phyloP scores from a whole-genome alignment of 2,888 invertebrate species.

The Zonitis immaculata region DNA sequence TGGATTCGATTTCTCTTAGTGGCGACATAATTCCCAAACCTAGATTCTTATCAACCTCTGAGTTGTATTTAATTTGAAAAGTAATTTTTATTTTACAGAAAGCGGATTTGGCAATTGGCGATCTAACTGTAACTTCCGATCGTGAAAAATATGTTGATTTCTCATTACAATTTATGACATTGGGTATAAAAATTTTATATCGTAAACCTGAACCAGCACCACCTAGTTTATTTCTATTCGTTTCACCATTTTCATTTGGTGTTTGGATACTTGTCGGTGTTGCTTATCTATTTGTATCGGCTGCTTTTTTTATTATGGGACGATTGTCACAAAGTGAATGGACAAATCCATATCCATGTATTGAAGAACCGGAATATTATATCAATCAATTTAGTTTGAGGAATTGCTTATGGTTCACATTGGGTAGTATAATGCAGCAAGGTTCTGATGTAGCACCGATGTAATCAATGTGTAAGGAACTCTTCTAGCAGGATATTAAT shows the following conservation, averaged over 20 bases:
- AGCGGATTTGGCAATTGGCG: conserved; percentile 89
- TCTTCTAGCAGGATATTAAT: not conserved
- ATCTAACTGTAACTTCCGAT: conserved; percentile 82
- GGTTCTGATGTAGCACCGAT: conserved; percentile 85
- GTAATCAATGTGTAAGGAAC: conserved; percentile 52
- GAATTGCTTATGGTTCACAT: conserved; percentile 86
- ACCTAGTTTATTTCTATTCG: conserved; percentile 86
- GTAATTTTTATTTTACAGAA: conserved; percentile 58
- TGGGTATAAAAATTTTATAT: conserved; percentile 84
- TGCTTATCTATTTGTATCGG: conserved; percentile 74
- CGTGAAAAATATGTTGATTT: conserved; percentile 89
- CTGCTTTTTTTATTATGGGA: conserved; percentile 73
- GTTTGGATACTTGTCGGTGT: conserved; percentile 83
- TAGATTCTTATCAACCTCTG: too few species aligned
- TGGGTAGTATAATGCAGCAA: conserved; percentile 80
- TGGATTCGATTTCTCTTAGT: too few species aligned
- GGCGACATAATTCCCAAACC: not conserved
- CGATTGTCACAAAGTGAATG: conserved; percentile 82
- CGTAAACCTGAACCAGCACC: conserved; percentile 80
- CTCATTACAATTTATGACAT: conserved; percentile 93
- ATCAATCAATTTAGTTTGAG: conserved; percentile 79
- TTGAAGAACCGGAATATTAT: conserved; percentile 75
- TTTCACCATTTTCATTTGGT: conserved; percentile 75
- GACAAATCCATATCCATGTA: conserved; percentile 83
- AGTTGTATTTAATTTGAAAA: too few species aligned